Evolutionary conservation across 2,888 invertebrate species (phyloP).

Genomic region (Camptogramma bilineatum): DNA sequence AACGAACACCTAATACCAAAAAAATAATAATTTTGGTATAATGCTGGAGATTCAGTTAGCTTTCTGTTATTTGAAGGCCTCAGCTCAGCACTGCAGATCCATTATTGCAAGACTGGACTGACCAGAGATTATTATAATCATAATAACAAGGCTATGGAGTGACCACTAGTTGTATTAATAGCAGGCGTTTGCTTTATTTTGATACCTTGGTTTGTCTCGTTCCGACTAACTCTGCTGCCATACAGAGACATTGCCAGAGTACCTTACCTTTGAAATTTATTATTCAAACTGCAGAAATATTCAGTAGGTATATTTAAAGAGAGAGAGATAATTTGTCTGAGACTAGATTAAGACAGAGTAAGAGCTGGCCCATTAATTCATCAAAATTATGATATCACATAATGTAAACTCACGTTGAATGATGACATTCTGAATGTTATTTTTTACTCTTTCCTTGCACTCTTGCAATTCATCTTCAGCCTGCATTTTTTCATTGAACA

Average conservation of each 20-base stretch:
- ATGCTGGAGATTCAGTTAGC: slow-evolving; percentile 36
- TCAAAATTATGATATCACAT: slow-evolving; percentile 11
- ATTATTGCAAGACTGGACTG: slow-evolving; percentile 25
- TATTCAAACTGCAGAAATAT: slow-evolving; percentile 37
- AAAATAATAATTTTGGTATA: slow-evolving; percentile 31
- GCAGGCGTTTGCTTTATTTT: slow-evolving; percentile 12
- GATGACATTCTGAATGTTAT: slow-evolving; percentile 93
- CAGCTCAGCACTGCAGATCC: slow-evolving; percentile 35
- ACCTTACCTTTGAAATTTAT: slow-evolving; percentile 57
- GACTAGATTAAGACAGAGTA: slow-evolving; percentile 20
- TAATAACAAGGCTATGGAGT: slow-evolving; percentile 10
- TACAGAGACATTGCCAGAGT: slow-evolving; percentile 48
- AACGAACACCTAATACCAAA: slow-evolving; percentile 37
- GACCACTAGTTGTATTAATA: slow-evolving; percentile 8
- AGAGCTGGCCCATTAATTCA: slow-evolving; percentile 17
- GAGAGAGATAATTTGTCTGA: slow-evolving; percentile 34
- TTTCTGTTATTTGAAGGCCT: slow-evolving; percentile 27
- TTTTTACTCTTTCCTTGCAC: slow-evolving; percentile 93
- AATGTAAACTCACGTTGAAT: slow-evolving; percentile 93
- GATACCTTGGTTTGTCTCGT: slow-evolving; percentile 37
- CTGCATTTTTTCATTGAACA: slow-evolving; percentile 93
- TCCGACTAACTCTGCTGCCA: slow-evolving; percentile 37
- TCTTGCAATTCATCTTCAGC: slow-evolving; percentile 95
- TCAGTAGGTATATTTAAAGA: slow-evolving; percentile 26
- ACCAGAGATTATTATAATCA: slow-evolving; percentile 23